phyloP scores from a whole-genome alignment of 2,888 invertebrate species.

The Salpingus planirostris region DNA sequence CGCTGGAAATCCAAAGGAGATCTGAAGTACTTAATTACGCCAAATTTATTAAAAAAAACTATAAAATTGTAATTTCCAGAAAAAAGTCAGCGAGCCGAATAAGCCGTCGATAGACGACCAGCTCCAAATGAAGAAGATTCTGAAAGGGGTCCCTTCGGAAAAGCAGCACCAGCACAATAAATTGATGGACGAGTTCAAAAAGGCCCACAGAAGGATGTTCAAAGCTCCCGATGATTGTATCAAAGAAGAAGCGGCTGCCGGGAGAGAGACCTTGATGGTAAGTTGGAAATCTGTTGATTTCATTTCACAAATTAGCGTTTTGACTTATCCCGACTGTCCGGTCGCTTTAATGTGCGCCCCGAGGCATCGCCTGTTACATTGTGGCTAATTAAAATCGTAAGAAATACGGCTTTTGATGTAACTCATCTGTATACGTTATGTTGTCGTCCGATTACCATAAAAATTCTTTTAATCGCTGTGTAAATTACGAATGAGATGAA shows the following conservation, averaged over 20 bases:
- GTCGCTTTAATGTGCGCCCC: too few relatives aligned
- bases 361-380: too few relatives aligned
- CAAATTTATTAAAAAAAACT: neutral
- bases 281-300: conserved; percentile 4
- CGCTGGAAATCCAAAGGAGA: conserved; percentile 59
- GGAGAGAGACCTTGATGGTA: conserved; percentile 10
- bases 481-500: too few relatives aligned
- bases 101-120: conserved; percentile 38
- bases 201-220: conserved; percentile 83
- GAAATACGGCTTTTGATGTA: too few relatives aligned
- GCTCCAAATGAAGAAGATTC: conserved; percentile 37
- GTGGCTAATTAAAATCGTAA: too few relatives aligned
- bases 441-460: too few relatives aligned
- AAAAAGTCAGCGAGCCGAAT: conserved; percentile 25
- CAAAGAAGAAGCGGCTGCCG: neutral
- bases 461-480: too few relatives aligned
- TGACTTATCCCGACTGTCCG: too few relatives aligned
- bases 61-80: conserved; percentile 23
- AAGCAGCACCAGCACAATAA: conserved; percentile 63
- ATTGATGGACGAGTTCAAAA: conserved; percentile 83
- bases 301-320: too few relatives aligned
- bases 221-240: conserved; percentile 32
- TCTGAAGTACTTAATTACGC: conserved; percentile 46
- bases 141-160: conserved; percentile 49
- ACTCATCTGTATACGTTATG: too few relatives aligned